A percentile compares a stretch with the other conserved stretches of the same genome.
Conservation (phyloP, 2,113 vertebrate species). For the Limnothrissa miodon region DNA sequence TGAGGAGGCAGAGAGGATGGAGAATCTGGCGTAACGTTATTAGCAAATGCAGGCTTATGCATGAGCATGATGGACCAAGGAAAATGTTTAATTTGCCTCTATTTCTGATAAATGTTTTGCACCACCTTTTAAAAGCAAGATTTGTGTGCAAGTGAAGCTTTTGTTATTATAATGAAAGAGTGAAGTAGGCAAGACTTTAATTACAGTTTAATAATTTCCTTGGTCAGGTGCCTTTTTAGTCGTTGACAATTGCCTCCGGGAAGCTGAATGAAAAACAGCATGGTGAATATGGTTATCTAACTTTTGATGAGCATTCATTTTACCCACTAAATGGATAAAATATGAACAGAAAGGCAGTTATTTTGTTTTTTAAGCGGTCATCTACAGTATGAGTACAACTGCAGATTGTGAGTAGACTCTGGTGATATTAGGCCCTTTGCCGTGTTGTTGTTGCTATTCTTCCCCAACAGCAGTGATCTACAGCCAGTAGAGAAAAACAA, state of each 20-base stretch:
- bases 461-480: background rate
- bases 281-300: background rate
- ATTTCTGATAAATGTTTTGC: conserved; percentile 24
- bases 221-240: conserved; percentile 31
- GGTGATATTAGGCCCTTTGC: background rate
- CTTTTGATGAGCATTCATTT: background rate
- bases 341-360: background rate
- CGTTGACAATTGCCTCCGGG: background rate
- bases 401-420: background rate
- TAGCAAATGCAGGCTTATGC: background rate
- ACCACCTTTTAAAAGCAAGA: conserved; percentile 7
- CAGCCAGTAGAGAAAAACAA: background rate
- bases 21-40: background rate
- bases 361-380: background rate
- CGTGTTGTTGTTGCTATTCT: background rate
- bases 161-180: conserved; percentile 54
- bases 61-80: background rate
- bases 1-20: background rate
- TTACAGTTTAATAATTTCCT: conserved; percentile 53
- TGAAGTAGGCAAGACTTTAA: conserved; percentile 52
- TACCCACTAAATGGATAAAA: background rate
- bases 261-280: background rate
- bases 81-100: background rate
- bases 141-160: conserved; percentile 29
- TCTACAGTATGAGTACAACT: background rate